phyloP scores from a whole-genome alignment of 2,797 vertebrate species.

The Lagocephalus sceleratus region DNA sequence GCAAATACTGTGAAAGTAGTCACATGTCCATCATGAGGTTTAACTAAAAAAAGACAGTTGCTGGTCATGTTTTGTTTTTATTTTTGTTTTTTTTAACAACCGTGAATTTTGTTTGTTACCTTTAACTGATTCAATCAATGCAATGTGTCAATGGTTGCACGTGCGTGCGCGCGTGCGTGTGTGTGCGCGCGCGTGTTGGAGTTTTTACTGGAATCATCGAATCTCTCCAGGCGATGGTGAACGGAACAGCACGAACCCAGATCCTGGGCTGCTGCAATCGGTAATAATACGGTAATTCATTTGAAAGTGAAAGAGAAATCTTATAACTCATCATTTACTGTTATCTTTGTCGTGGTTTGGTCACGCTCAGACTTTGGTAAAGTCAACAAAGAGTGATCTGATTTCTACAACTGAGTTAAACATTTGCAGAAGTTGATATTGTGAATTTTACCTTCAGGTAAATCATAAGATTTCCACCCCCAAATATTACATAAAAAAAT shows the following conservation, averaged over 20 bases:
- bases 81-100: background rate
- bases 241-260: conserved; percentile 42
- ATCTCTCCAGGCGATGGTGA: conserved; percentile 47
- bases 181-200: conserved; percentile 9
- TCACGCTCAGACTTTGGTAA: conserved; percentile 31
- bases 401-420: conserved; percentile 17
- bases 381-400: conserved; percentile 18
- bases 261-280: conserved; percentile 22
- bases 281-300: conserved; percentile 3
- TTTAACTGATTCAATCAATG: conserved; percentile 19
- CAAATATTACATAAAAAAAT: too few species aligned
- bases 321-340: conserved; percentile 7
- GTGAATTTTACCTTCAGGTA: too few species aligned
- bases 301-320: background rate
- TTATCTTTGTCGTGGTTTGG: conserved; percentile 18
- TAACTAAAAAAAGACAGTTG: conserved; percentile 21
- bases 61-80: background rate
- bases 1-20: conserved; percentile 17
- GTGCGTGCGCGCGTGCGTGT: background rate
- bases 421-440: conserved; percentile 15
- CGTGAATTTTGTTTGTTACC: conserved; percentile 25
- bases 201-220: conserved; percentile 38
- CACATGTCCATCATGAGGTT: conserved; percentile 4
- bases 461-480: too few species aligned
- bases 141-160: conserved; percentile 15